These are phyloP conservation scores for Diadumene lineata DNA, from an alignment of 92 coral and sea anemone genomes.

Conservation along the genomic window DNA sequence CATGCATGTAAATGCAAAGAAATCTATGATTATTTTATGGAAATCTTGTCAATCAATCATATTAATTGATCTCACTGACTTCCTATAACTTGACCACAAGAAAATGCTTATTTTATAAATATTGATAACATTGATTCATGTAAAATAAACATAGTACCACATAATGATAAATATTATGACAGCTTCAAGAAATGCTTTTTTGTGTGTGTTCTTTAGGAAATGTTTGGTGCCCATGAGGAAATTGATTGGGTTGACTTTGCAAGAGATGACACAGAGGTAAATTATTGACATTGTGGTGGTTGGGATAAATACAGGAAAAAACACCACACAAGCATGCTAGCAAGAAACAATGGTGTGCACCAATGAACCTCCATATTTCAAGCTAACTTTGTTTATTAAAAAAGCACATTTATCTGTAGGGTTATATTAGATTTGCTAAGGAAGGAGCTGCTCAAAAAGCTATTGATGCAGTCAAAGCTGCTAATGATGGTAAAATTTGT, in stretches of 20 bases:
- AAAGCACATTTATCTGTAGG: too few species aligned
- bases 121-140: background rate
- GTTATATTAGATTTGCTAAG: constrained; percentile 67
- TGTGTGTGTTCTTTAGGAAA: constrained; percentile 33
- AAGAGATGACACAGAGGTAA: constrained; percentile 80
- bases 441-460: constrained; percentile 88
- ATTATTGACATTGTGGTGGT: background rate
- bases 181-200: background rate
- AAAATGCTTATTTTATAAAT: too few species aligned
- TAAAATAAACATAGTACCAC: background rate
- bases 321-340: too few species aligned
- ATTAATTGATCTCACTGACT: too few species aligned
- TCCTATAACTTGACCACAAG: too few species aligned
- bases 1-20: background rate
- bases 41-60: too few species aligned
- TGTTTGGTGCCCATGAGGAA: constrained; percentile 77
- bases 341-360: too few species aligned
- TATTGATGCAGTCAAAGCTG: constrained; percentile 74
- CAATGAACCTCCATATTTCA: too few species aligned
- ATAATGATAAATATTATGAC: too few species aligned
- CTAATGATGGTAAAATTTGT: constrained; percentile 71
- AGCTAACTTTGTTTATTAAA: too few species aligned
- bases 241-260: constrained; percentile 84
- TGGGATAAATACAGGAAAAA: too few species aligned
- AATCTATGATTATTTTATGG: too few species aligned